phyloP scores from a whole-genome alignment of 2,113 vertebrate species.

The Pongo pygmaeus region DNA sequence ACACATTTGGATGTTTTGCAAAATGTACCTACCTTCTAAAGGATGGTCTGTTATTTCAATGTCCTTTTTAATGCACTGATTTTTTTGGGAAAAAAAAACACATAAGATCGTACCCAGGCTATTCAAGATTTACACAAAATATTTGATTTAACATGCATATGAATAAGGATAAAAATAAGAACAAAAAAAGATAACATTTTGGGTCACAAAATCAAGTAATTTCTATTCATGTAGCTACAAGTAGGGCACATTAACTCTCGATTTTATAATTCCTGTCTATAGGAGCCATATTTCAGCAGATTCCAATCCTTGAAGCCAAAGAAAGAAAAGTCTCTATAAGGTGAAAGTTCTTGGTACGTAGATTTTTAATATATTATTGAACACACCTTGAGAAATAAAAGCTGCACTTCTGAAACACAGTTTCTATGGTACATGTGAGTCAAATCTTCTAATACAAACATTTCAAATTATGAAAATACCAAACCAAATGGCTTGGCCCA shows the following conservation, averaged over 20 bases:
- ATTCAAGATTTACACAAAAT: neutral
- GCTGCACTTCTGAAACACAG: neutral
- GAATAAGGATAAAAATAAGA: neutral
- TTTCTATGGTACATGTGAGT: accelerated
- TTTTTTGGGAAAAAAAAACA: neutral
- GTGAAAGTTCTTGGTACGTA: neutral
- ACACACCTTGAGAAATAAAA: neutral
- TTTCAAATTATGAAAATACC: neutral
- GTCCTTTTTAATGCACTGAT: neutral
- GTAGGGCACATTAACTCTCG: neutral
- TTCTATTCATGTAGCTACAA: neutral
- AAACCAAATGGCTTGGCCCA: neutral
- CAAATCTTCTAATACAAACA: neutral
- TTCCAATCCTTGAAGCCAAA: neutral
- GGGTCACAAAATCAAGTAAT: neutral
- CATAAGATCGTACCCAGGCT: neutral
- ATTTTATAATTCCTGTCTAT: neutral
- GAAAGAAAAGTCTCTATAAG: neutral
- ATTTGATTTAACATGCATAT: neutral
- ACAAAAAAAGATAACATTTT: neutral
- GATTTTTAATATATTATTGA: neutral
- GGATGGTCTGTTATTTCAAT: neutral
- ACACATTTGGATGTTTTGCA: neutral
- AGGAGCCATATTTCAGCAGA: neutral
- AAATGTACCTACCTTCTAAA: neutral